These are phyloP conservation scores for Eurosta solidaginis DNA, from an alignment of 1,140 invertebrate species.

Conservation along the genomic window DNA sequence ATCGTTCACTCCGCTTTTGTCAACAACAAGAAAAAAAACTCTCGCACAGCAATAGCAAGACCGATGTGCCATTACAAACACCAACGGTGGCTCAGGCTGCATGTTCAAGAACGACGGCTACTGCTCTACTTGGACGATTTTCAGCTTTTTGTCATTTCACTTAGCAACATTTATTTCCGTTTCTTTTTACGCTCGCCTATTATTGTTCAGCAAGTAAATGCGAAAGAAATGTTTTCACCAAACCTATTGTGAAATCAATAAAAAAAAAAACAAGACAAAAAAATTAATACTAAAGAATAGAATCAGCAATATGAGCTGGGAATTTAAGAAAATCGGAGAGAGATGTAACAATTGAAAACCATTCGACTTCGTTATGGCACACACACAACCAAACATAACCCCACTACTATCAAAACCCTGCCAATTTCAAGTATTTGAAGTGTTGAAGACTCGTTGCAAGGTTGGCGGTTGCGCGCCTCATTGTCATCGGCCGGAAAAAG, in stretches of 20 bases:
- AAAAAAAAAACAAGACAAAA: background rate
- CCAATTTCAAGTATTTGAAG: conserved; percentile 22
- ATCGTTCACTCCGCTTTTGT: conserved; percentile 16
- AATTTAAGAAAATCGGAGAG: background rate
- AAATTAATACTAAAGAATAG: background rate
- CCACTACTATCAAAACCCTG: background rate
- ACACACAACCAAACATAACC: too few species aligned
- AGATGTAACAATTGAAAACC: conserved; percentile 13
- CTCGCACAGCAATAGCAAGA: conserved; percentile 7
- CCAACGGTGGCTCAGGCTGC: background rate
- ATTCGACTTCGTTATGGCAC: background rate
- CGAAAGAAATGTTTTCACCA: background rate
- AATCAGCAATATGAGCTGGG: conserved; percentile 12
- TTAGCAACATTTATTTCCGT: conserved; percentile 9
- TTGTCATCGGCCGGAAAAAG: conserved; percentile 29
- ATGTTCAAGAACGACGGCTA: background rate
- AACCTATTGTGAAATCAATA: conserved; percentile 5
- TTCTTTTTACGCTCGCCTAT: background rate
- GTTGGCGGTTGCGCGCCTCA: conserved; percentile 10
- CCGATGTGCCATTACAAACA: background rate
- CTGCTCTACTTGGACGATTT: background rate
- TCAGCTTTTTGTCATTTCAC: conserved; percentile 10
- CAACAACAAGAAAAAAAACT: background rate
- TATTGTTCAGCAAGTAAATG: background rate
- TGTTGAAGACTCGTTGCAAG: background rate